These are phyloP conservation scores for Microchrysa polita DNA, from an alignment of 2,888 invertebrate species.

Conservation along the genomic window DNA sequence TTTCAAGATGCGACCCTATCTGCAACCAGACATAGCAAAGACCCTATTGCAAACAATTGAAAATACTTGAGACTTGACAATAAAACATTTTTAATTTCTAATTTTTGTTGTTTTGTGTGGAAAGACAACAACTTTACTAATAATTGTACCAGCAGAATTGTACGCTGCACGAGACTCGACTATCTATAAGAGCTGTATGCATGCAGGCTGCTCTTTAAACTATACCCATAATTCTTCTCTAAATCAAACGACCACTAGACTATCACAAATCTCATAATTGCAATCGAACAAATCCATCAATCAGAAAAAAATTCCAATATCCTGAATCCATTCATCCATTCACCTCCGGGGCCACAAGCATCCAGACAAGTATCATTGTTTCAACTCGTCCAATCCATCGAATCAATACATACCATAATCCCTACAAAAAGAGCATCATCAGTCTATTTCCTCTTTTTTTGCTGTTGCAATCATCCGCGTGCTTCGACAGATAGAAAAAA, in stretches of 20 bases:
- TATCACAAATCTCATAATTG: constrained; percentile 1
- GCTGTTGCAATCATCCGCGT: too few relatives aligned
- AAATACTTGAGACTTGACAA: too few relatives aligned
- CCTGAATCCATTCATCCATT: constrained; percentile 9
- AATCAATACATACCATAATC: too few relatives aligned
- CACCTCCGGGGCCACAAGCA: neutral
- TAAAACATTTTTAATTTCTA: neutral
- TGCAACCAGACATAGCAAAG: neutral
- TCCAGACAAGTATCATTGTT: neutral
- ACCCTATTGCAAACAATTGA: too few relatives aligned
- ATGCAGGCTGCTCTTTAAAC: neutral
- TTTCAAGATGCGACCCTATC: neutral
- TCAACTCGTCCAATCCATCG: too few relatives aligned
- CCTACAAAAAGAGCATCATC: too few relatives aligned
- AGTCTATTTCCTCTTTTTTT: too few relatives aligned
- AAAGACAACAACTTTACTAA: too few relatives aligned
- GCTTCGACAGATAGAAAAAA: neutral
- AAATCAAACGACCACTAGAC: neutral
- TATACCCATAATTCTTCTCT: neutral
- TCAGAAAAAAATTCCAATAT: constrained; percentile 31
- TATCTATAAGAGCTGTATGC: neutral
- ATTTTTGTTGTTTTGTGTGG: too few relatives aligned
- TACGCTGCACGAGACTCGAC: too few relatives aligned
- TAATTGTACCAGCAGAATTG: too few relatives aligned
- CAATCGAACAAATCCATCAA: constrained; percentile 28